These are phyloP conservation scores for Ecliptopera silaceata DNA, from an alignment of 2,888 invertebrate species.

Conservation along the genomic window DNA sequence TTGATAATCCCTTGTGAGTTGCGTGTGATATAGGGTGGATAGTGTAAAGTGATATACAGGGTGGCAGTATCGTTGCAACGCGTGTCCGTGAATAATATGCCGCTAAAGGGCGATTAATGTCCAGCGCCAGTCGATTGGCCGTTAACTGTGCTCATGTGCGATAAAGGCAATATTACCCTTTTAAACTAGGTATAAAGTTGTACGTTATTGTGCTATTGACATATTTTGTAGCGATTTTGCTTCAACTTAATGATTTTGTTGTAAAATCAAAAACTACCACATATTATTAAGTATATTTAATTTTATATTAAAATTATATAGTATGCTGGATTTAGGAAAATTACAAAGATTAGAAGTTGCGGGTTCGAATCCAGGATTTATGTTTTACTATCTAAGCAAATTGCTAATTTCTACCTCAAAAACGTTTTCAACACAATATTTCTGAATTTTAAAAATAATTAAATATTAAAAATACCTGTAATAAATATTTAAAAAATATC, in stretches of 20 bases:
- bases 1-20: conserved; percentile 32
- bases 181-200: conserved; percentile 34
- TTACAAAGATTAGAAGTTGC: too few species aligned
- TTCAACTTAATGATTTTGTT: conserved; percentile 2
- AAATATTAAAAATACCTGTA: too few species aligned
- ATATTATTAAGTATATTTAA: too few species aligned
- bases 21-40: conserved; percentile 33
- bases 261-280: background rate
- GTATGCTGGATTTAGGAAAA: too few species aligned
- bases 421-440: too few species aligned
- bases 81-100: conserved; percentile 81
- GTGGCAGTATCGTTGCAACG: conserved; percentile 70
- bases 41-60: conserved; percentile 59
- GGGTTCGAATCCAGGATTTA: too few species aligned
- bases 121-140: conserved; percentile 61
- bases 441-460: too few species aligned
- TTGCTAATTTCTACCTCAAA: too few species aligned
- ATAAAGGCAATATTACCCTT: conserved; percentile 38
- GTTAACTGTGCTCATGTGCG: conserved; percentile 51
- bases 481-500: too few species aligned
- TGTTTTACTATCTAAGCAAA: too few species aligned
- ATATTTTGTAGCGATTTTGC: conserved; percentile 13
- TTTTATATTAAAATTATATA: too few species aligned
- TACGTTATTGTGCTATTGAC: conserved; percentile 9
- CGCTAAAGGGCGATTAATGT: conserved; percentile 80